These are phyloP conservation scores for Sebastes vulpes DNA, from an alignment of 2,797 vertebrate genomes.

Conservation along the genomic window DNA sequence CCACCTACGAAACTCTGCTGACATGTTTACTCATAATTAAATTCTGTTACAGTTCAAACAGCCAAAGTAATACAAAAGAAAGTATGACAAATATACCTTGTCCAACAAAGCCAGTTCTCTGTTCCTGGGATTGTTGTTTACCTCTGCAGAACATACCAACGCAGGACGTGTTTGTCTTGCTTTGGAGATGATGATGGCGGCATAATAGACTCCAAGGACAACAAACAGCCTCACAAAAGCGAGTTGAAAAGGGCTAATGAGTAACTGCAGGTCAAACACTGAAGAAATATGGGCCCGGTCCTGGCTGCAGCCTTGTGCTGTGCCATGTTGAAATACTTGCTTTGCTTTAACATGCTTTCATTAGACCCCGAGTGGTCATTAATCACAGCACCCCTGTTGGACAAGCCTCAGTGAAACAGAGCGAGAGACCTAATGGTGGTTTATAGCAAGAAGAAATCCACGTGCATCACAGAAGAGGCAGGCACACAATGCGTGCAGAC, in stretches of 20 bases:
- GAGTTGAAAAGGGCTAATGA: slow-evolving; percentile 77
- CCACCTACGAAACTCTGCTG: neutral
- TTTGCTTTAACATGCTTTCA: slow-evolving; percentile 72
- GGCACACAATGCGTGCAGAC: neutral
- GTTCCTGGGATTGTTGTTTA: slow-evolving; percentile 34
- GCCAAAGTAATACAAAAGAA: slow-evolving; percentile 32
- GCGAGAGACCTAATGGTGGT: slow-evolving; percentile 46
- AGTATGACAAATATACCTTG: slow-evolving; percentile 50
- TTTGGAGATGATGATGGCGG: slow-evolving; percentile 65
- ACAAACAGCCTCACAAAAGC: slow-evolving; percentile 67
- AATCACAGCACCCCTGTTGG: slow-evolving; percentile 70
- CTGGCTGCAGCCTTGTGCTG: slow-evolving; percentile 45
- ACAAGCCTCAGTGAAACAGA: slow-evolving; percentile 36
- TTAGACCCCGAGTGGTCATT: slow-evolving; percentile 77
- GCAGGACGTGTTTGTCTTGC: slow-evolving; percentile 66
- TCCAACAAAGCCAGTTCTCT: slow-evolving; percentile 23
- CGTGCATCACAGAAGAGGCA: neutral
- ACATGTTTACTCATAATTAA: slow-evolving; percentile 39
- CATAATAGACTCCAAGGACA: slow-evolving; percentile 72
- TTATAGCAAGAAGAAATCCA: slow-evolving; percentile 20
- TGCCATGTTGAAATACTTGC: slow-evolving; percentile 71
- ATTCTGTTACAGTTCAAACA: slow-evolving; percentile 32
- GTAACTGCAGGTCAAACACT: slow-evolving; percentile 79
- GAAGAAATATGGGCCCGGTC: slow-evolving; percentile 47
- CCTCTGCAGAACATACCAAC: slow-evolving; percentile 52